Evolutionary conservation across 2,888 invertebrate genomes (phyloP), one percentile per base, ranked within the genome.

Genomic region (Latrodectus hesperus): DNA sequence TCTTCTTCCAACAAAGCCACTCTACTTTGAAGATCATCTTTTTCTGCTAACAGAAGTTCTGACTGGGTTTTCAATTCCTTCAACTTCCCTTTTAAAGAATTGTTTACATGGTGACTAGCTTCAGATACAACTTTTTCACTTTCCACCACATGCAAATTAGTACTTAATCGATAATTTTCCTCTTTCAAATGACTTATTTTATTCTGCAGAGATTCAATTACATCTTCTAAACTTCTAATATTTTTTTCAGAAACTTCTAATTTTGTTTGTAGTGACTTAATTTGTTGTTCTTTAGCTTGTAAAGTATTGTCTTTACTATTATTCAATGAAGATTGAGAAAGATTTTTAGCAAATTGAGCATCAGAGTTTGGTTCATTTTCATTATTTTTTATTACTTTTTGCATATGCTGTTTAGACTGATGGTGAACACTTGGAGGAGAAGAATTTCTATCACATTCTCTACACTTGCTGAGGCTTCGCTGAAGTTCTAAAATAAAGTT

Each of bases 211-310:
- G 38, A 10, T 67, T 87, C 86, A 73, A 87, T 76, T 4, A 77
- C 73, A 52, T 52, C 76, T 60, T 87, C 86, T 22, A 71, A 76
- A 6, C 65, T 72, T 68, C 77, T 87, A 52, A 87, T 81, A 55
- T 72, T 82, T 17, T 75, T 81, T 67, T 87, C 86, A 17, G 86
- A 75, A 10, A 82, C 81, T 17, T 87, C 68, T 65, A 81, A 60
- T 55, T 87, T 81, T 51, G 38, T 72, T 55, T 73, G n/a, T 16
- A 81, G 51, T 9, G 65, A 52, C 53, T 72, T 68, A 16, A 71
- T 26, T 55, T 53, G 22, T 9, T 17, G 12, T 9, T 78, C 78
- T 53, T 55, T 52, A 49, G 38, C 38, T 38, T 38, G 38, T 4
- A 38, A 38, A 38, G 38, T 38, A 38, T 38, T 38, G 2, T 38